Percentiles rank a stretch among this genome's conserved stretches.
Conservation (phyloP, 2,888 invertebrate species). For the Eulithis prunata region DNA sequence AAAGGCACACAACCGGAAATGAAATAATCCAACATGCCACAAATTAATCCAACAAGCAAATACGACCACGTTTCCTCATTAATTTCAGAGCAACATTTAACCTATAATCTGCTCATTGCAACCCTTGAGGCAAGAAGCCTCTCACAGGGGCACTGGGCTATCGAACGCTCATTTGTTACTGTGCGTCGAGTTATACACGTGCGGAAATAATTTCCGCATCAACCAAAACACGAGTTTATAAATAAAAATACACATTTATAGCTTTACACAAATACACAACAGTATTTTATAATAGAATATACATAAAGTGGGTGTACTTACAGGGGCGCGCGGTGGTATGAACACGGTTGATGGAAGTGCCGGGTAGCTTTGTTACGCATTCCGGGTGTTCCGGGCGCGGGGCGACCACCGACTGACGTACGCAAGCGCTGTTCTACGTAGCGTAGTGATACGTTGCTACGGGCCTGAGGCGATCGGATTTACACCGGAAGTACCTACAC, state of each 20-base stretch:
- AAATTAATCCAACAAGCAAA: slow-evolving; percentile 2
- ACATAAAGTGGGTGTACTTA: slow-evolving; percentile 55
- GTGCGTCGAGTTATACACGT: slow-evolving; percentile 75
- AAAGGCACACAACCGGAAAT: not conserved
- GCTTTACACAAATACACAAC: too few relatives aligned
- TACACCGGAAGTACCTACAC: slow-evolving; percentile 38
- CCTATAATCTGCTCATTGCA: slow-evolving; percentile 65
- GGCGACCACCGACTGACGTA: slow-evolving; percentile 75
- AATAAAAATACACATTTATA: not conserved
- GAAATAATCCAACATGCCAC: not conserved
- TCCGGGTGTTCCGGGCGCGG: slow-evolving; percentile 73
- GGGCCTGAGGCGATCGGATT: slow-evolving; percentile 54
- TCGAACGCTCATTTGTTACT: slow-evolving; percentile 79
- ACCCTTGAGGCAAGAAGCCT: slow-evolving; percentile 76
- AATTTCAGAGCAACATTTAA: slow-evolving; percentile 50
- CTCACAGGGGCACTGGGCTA: slow-evolving; percentile 84
- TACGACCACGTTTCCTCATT: slow-evolving; percentile 10
- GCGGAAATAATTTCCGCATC: slow-evolving; percentile 59
- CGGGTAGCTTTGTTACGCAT: slow-evolving; percentile 62
- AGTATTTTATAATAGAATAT: too few relatives aligned
- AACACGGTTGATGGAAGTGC: slow-evolving; percentile 48
- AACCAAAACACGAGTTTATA: slow-evolving; percentile 40
- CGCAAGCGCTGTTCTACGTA: slow-evolving; percentile 66
- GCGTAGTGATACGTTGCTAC: slow-evolving; percentile 58
- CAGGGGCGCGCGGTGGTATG: slow-evolving; percentile 78